phyloP scores from a whole-genome alignment of 1,140 invertebrate genomes.

The Drosophila asahinai region DNA sequence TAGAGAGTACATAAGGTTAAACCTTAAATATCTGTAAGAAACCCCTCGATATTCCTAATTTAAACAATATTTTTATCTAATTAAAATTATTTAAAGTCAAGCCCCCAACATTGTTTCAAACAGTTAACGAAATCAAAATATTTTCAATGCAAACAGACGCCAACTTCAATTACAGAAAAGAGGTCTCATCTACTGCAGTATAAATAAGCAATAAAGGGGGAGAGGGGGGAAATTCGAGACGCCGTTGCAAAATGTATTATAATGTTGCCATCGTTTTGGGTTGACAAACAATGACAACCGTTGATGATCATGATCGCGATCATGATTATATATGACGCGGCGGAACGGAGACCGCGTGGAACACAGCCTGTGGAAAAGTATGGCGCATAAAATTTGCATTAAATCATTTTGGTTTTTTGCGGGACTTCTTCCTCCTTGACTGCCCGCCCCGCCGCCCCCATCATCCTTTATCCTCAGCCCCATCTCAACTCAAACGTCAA shows the following conservation, averaged over 20 bases:
- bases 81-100: background rate
- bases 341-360: constrained; percentile 26
- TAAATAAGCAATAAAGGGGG: constrained; percentile 21
- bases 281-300: constrained; percentile 51
- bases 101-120: constrained; percentile 1
- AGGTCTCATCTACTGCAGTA: constrained; percentile 5
- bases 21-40: too few relatives aligned
- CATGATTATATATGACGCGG: constrained; percentile 39
- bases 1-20: background rate
- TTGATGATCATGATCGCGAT: constrained; percentile 51
- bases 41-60: too few relatives aligned
- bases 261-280: constrained; percentile 51
- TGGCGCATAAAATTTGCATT: constrained; percentile 80
- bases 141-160: constrained; percentile 6
- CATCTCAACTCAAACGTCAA: constrained; percentile 64
- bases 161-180: constrained; percentile 36
- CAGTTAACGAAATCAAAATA: background rate
- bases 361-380: constrained; percentile 56
- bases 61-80: background rate
- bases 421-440: constrained; percentile 24
- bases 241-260: constrained; percentile 63
- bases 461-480: constrained; percentile 11
- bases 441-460: constrained; percentile 4
- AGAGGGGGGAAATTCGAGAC: constrained; percentile 25
- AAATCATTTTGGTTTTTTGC: constrained; percentile 66